A percentile compares a stretch with the other conserved stretches of the same genome.
Evolutionary conservation across 2,113 vertebrate genomes (phyloP).

Genomic region (Abramis brama): DNA sequence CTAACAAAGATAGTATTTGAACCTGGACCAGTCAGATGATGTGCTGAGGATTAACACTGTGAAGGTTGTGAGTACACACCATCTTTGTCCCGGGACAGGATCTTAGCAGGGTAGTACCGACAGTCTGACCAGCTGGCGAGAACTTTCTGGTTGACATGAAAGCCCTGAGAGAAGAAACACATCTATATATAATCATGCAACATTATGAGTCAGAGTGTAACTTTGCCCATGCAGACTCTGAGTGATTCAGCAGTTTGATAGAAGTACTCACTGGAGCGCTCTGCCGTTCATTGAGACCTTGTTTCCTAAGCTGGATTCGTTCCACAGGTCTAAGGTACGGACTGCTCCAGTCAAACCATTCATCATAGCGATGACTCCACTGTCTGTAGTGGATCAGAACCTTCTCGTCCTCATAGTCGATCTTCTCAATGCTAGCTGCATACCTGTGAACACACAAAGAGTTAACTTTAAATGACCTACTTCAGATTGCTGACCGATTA

Average conservation of each 20-base stretch:
- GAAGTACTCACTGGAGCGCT: constrained; percentile 81
- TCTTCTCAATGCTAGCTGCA: constrained; percentile 91
- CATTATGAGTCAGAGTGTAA: not conserved
- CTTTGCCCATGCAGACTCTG: not conserved
- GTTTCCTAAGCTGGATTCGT: constrained; percentile 90
- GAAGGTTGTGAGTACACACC: constrained; percentile 77
- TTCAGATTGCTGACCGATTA: not conserved
- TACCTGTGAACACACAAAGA: constrained; percentile 79
- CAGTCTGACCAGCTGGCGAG: constrained; percentile 98
- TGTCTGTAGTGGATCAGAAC: constrained; percentile 93
- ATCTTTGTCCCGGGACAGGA: constrained; percentile 91
- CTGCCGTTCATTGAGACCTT: constrained; percentile 86
- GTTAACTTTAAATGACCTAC: too few relatives aligned
- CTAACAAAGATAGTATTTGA: not conserved
- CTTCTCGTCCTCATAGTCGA: constrained; percentile 92
- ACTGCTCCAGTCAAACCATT: constrained; percentile 97
- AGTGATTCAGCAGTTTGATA: constrained; percentile 25
- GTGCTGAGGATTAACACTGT: not conserved
- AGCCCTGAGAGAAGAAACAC: constrained; percentile 75
- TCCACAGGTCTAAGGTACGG: constrained; percentile 90
- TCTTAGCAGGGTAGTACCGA: constrained; percentile 96
- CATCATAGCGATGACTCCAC: constrained; percentile 95
- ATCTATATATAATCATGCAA: not conserved
- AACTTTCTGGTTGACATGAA: constrained; percentile 88
- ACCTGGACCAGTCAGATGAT: not conserved